Evolutionary conservation across 53 echinoderm and acorn worm genomes (phyloP).

Genomic region (Hippasteria phrygiana): DNA sequence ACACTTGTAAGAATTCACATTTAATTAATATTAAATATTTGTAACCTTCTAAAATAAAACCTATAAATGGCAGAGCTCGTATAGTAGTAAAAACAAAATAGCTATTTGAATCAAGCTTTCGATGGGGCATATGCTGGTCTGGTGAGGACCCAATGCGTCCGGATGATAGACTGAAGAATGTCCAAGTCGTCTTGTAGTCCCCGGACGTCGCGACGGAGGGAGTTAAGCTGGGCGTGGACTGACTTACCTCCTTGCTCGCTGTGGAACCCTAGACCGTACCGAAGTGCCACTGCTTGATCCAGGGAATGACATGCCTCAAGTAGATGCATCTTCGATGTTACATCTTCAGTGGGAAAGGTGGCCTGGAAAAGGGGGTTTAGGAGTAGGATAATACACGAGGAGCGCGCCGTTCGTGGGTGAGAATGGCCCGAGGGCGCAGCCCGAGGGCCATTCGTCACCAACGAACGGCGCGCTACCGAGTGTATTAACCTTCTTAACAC

Average conservation of each 20-base stretch:
- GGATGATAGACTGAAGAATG: constrained; percentile 32
- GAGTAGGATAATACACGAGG: too few relatives aligned
- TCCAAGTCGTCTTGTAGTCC: constrained; percentile 49
- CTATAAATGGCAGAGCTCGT: too few relatives aligned
- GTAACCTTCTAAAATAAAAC: too few relatives aligned
- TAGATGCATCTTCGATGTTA: constrained; percentile 16
- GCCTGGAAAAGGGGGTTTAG: too few relatives aligned
- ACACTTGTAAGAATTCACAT: not conserved
- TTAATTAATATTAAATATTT: too few relatives aligned
- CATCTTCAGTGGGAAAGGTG: constrained; percentile 14
- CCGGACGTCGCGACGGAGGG: constrained; percentile 17
- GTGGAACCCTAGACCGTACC: constrained; percentile 6
- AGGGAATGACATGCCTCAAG: constrained; percentile 7
- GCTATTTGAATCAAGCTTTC: not conserved
- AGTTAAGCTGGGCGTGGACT: constrained; percentile 14
- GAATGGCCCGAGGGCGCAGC: too few relatives aligned
- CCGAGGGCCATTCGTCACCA: too few relatives aligned
- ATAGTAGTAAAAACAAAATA: too few relatives aligned
- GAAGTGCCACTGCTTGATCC: not conserved
- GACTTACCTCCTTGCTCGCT: constrained; percentile 47
- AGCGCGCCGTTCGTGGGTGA: too few relatives aligned
- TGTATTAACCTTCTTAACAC: too few relatives aligned
- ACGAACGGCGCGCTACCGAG: too few relatives aligned
- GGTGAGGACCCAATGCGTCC: constrained; percentile 23
- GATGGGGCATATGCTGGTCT: not conserved